Evolutionary conservation across 2,113 vertebrate species (phyloP).

Genomic region (Tonatia bakeri): DNA sequence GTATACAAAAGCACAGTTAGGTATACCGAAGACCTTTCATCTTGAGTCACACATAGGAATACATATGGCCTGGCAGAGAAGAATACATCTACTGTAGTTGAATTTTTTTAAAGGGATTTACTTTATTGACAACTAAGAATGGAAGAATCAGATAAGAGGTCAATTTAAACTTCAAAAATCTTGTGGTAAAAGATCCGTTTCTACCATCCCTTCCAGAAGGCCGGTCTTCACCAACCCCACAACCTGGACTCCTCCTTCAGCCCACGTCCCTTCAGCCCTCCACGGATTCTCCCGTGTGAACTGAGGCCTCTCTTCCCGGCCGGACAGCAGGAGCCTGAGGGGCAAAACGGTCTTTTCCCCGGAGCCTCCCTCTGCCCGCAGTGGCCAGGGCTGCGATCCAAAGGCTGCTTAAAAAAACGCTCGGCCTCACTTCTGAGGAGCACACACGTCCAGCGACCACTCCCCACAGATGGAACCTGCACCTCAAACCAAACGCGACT

Average conservation of each 20-base stretch:
- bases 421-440: not conserved
- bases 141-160: not conserved
- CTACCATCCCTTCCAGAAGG: not conserved
- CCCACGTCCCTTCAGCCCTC: not conserved
- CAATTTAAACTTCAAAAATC: not conserved
- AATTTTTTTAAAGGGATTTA: not conserved
- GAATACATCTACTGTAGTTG: not conserved
- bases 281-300: not conserved
- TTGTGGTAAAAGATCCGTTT: not conserved
- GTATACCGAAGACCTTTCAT: not conserved
- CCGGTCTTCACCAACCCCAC: not conserved
- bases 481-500: not conserved
- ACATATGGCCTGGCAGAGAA: not conserved
- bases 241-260: not conserved
- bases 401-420: not conserved
- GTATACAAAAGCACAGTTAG: no score
- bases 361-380: not conserved
- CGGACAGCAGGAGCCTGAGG: not conserved
- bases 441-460: not conserved
- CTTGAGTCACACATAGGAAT: not conserved
- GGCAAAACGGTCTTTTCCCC: not conserved
- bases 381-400: not conserved
- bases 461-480: not conserved
- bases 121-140: not conserved
- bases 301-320: not conserved